Percentiles rank a stretch among this genome's conserved stretches.
These are phyloP conservation scores for Xiphophorus birchmanni DNA, from an alignment of 2,797 vertebrate species.

Conservation along the genomic window DNA sequence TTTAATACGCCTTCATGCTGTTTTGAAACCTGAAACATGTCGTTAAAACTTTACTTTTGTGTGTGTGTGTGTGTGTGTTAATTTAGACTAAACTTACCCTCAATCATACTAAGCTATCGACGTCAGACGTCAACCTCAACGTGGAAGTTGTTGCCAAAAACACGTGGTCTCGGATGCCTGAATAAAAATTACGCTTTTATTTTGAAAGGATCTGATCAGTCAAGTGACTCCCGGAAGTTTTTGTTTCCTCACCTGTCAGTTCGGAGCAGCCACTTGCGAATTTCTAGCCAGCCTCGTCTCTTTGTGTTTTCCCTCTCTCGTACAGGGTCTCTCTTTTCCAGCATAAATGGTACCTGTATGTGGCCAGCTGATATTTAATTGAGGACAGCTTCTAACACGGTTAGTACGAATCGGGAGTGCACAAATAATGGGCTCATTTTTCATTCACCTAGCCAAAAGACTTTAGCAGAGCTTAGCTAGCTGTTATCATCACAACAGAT, in stretches of 20 bases:
- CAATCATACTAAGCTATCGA: not conserved
- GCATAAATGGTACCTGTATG: slow-evolving; percentile 41
- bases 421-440: slow-evolving; percentile 46
- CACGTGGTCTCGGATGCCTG: too few relatives aligned
- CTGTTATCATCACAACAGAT: slow-evolving; percentile 50
- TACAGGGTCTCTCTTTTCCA: slow-evolving; percentile 23
- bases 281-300: slow-evolving; percentile 36
- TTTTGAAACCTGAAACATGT: not conserved
- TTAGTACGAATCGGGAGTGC: slow-evolving; percentile 40
- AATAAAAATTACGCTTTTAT: slow-evolving; percentile 51
- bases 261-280: slow-evolving; percentile 60
- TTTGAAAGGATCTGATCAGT: slow-evolving; percentile 61
- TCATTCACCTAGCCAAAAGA: slow-evolving; percentile 59
- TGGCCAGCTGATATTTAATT: slow-evolving; percentile 29
- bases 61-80: too few relatives aligned
- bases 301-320: slow-evolving; percentile 53
- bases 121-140: not conserved
- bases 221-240: slow-evolving; percentile 79
- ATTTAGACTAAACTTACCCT: not conserved
- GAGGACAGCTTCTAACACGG: slow-evolving; percentile 64
- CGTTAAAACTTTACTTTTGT: not conserved
- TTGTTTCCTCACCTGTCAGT: slow-evolving; percentile 78
- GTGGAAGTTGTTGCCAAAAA: not conserved
- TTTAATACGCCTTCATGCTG: not conserved
- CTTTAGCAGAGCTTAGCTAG: slow-evolving; percentile 68